Evolutionary conservation across 1,140 invertebrate species (phyloP).

Genomic region (Aphelinus atriplicis): DNA sequence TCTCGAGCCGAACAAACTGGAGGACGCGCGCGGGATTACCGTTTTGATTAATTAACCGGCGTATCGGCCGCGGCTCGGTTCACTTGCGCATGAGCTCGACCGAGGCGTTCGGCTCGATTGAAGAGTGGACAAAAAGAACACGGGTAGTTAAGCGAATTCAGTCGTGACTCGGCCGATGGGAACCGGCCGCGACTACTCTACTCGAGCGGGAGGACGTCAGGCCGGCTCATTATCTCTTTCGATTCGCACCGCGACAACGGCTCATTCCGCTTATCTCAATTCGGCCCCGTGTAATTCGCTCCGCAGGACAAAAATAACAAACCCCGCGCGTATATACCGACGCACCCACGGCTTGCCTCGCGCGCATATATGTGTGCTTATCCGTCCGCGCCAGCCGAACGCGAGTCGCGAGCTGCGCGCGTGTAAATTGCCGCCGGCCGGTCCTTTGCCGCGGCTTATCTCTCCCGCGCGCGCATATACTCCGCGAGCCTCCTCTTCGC

Average conservation of each 20-base stretch:
- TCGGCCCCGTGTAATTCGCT: constrained; percentile 23
- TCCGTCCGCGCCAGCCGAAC: too few species aligned
- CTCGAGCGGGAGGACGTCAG: neutral
- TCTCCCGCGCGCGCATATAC: neutral
- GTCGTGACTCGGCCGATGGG: constrained; percentile 18
- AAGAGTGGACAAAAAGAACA: constrained; percentile 16
- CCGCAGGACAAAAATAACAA: too few species aligned
- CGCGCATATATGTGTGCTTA: too few species aligned
- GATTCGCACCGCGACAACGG: constrained; percentile 54
- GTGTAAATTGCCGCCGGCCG: too few species aligned
- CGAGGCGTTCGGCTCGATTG: constrained; percentile 19
- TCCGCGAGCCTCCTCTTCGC: neutral
- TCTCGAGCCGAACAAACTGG: neutral
- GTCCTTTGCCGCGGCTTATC: neutral
- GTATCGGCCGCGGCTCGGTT: neutral
- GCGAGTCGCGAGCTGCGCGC: too few species aligned
- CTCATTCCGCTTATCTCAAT: constrained; percentile 56
- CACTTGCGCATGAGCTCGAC: neutral
- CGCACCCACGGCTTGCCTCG: too few species aligned
- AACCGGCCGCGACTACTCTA: neutral
- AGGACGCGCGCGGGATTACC: neutral
- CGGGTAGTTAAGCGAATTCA: constrained; percentile 26
- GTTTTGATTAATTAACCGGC: constrained; percentile 28
- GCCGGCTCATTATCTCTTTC: constrained; percentile 47
- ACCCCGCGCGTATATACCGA: too few species aligned